Conservation (phyloP, 2,113 vertebrate species). For the Ceyx cyanopectus region DNA sequence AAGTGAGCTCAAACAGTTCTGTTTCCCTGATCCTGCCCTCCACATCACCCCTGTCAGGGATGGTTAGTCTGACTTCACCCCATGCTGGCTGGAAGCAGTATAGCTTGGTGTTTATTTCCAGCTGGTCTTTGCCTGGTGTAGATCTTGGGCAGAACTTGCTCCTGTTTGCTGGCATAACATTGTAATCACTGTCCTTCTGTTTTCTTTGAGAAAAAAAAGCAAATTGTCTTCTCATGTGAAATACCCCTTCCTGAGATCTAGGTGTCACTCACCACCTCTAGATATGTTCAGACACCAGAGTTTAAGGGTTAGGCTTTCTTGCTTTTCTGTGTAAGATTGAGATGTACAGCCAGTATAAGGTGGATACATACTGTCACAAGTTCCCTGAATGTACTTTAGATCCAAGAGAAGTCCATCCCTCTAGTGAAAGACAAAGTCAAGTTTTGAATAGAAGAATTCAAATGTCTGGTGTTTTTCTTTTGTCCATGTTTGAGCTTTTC, state of each 20-base stretch:
- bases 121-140: background rate
- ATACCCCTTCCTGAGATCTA: background rate
- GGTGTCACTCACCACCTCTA: background rate
- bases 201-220: background rate
- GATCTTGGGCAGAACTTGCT: background rate
- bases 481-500: background rate
- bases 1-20: background rate
- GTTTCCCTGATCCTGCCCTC: background rate
- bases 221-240: background rate
- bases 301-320: background rate
- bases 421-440: background rate
- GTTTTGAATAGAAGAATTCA: background rate
- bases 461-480: background rate
- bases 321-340: background rate
- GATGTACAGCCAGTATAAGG: background rate
- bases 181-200: background rate
- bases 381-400: background rate
- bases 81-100: background rate
- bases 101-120: background rate
- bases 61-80: background rate
- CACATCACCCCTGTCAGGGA: background rate
- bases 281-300: background rate
- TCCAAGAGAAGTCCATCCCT: background rate
- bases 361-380: background rate
- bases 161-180: background rate